phyloP scores from a whole-genome alignment of 2,888 invertebrate genomes.

The Calliscelio sp. region DNA sequence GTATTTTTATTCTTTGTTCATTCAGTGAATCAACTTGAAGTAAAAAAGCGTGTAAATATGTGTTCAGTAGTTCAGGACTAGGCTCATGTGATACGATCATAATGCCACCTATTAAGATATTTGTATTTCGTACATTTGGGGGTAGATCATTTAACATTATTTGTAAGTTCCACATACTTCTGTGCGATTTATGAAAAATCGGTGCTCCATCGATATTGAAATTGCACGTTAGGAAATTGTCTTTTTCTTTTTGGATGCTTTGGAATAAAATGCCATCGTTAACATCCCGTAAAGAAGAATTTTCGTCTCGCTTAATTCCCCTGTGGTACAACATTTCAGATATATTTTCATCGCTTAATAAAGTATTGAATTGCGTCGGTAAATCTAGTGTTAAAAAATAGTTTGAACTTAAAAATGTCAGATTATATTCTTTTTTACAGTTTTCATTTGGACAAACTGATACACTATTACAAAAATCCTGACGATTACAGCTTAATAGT shows the following conservation, averaged over 20 bases:
- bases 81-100: constrained; percentile 39
- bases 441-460: constrained; percentile 27
- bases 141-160: constrained; percentile 35
- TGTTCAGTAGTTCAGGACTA: constrained; percentile 28
- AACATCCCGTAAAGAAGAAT: constrained; percentile 8
- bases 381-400: constrained; percentile 42
- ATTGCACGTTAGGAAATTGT: constrained; percentile 45
- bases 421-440: constrained; percentile 25
- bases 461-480: neutral
- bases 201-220: constrained; percentile 49
- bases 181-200: constrained; percentile 46
- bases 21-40: constrained; percentile 32
- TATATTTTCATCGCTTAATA: constrained; percentile 24
- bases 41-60: constrained; percentile 25
- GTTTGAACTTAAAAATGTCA: constrained; percentile 31
- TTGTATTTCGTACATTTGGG: constrained; percentile 6
- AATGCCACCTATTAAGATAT: constrained; percentile 47
- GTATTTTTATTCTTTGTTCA: too few relatives aligned
- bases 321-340: constrained; percentile 28
- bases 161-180: constrained; percentile 51
- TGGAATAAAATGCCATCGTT: constrained; percentile 38
- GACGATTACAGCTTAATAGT: constrained; percentile 16
- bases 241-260: constrained; percentile 23
- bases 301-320: neutral
- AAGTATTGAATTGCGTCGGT: constrained; percentile 11